Evolutionary conservation across 2,888 invertebrate species (phyloP).

Genomic region (Anagyrus pseudococci): DNA sequence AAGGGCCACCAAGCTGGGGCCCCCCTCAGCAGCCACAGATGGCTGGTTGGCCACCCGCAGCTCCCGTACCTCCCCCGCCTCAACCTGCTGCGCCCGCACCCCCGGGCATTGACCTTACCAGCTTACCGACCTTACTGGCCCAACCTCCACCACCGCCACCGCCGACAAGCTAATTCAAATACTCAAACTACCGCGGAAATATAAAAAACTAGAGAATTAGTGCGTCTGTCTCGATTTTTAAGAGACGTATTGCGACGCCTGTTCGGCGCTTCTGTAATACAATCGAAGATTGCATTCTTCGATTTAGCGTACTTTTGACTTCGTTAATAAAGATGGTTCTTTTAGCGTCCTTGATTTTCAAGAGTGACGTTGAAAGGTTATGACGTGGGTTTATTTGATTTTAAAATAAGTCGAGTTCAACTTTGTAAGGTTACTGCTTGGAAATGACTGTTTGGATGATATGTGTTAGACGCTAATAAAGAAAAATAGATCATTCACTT

Average conservation of each 20-base stretch:
- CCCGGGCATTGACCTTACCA: constrained; percentile 66
- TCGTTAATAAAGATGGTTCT: too few species aligned
- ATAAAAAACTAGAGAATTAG: neutral
- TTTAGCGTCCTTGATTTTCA: too few species aligned
- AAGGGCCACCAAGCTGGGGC: constrained; percentile 49
- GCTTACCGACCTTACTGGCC: constrained; percentile 66
- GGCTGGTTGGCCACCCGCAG: constrained; percentile 57
- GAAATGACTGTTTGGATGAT: too few species aligned
- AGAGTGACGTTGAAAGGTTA: too few species aligned
- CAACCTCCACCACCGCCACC: constrained; percentile 77
- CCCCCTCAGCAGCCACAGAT: constrained; percentile 40
- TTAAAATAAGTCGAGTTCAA: too few species aligned
- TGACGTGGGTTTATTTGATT: too few species aligned
- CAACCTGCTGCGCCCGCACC: constrained; percentile 60
- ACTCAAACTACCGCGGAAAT: neutral
- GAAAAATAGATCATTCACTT: too few species aligned
- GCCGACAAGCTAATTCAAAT: constrained; percentile 55
- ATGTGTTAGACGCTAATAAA: too few species aligned
- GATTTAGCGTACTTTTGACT: too few species aligned
- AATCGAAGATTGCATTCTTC: too few species aligned
- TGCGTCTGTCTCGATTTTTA: neutral
- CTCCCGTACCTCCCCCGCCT: constrained; percentile 66
- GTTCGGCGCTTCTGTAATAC: neutral
- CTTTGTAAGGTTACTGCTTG: too few species aligned
- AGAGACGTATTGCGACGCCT: neutral